Evolutionary conservation across 1,140 invertebrate species (phyloP), one percentile per base, ranked within the genome.

Genomic region (Habropoda laboriosa): DNA sequence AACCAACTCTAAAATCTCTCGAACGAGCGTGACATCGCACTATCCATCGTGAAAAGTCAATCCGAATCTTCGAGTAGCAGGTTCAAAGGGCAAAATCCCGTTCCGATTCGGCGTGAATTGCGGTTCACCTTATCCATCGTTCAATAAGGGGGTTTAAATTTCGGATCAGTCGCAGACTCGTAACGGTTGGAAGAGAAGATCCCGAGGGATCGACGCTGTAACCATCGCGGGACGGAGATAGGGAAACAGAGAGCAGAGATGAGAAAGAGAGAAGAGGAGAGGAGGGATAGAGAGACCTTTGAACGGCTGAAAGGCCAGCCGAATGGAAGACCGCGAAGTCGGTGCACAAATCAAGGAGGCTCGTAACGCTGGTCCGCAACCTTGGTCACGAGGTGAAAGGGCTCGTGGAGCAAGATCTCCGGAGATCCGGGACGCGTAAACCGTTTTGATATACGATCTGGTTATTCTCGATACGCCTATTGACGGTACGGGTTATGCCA

Each of bases 331-430:
- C 38, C 32, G 63, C 51, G 42, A 42, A 71, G 38, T 64, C 78
- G 81, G 45, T 42, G 51, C 77, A 58, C 55, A 68, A 57, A 83
- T 63, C 47, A 79, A 60, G 51, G 61, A 47, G 24, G 49, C 51
- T 40, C 30, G 16, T 42, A 70, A 66, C 47, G 38, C 21, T 49
- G 57, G n/a, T 4, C 27, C 24, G 57, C 71, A 77, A 85, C 80
- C 73, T 80, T 66, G 66, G 60, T 80, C 61, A 38, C 66, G 57
- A 76, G 79, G 74, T 81, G 57, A 85, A 85, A 85, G 79, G 79
- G 74, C 68, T 55, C 60, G 45, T 32, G 32, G 55, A 64, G 81
- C 63, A 49, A 72, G 45, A 80, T 70, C 40, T 40, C 42, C 42
- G 27, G 55, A 83, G 57, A 79, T 74, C 70, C 35, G 78, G 78